Evolutionary conservation across 2,888 invertebrate species (phyloP).

Genomic region (Athripsodes cinereus): DNA sequence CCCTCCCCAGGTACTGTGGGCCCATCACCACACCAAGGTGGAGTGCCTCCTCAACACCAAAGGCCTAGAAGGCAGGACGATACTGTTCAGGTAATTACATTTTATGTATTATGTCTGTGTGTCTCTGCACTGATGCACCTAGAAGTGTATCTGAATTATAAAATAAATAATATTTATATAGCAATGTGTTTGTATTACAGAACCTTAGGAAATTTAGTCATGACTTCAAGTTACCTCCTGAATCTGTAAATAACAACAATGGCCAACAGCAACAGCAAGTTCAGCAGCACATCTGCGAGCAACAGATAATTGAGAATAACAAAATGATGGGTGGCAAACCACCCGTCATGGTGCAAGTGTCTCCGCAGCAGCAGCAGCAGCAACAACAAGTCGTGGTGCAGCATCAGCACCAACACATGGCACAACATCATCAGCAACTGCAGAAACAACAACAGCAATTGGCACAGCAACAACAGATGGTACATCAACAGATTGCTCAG

Average conservation of each 20-base stretch:
- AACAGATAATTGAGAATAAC: not conserved
- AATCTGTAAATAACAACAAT: conserved; percentile 27
- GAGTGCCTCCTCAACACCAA: not conserved
- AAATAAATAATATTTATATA: not conserved
- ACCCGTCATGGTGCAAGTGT: not conserved
- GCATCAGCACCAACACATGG: not conserved
- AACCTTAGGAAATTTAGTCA: conserved; percentile 74
- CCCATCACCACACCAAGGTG: not conserved
- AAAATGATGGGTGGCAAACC: not conserved
- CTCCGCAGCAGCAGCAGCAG: not conserved
- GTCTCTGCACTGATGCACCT: too few species aligned
- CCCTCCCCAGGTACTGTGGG: not conserved
- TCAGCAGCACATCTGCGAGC: not conserved
- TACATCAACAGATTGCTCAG: conserved; percentile 9
- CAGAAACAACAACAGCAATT: not conserved
- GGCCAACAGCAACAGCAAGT: not conserved
- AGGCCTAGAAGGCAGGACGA: conserved; percentile 33
- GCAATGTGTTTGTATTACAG: conserved; percentile 30
- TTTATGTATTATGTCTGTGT: not conserved
- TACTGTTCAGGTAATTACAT: conserved; percentile 35
- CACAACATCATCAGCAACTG: not conserved
- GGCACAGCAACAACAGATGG: conserved; percentile 6
- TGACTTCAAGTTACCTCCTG: conserved; percentile 66
- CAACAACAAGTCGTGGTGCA: not conserved
- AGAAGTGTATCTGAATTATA: not conserved